Base-by-base conservation (phyloP, 2,797 vertebrate species). In the Labroides dimidiatus region DNA sequence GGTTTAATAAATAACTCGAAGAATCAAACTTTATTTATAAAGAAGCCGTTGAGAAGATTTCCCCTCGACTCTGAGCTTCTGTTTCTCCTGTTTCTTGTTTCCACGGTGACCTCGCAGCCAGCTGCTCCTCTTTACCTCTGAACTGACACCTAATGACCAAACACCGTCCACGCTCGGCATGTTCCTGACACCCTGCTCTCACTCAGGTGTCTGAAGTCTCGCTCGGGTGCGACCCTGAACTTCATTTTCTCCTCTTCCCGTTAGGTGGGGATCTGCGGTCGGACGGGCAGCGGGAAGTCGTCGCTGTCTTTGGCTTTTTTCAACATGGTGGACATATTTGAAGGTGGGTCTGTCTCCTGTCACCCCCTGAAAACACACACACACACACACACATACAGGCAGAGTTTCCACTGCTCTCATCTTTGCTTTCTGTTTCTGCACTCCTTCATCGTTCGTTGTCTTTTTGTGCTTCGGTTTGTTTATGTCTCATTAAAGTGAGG, bases 271-370 rank as follows among this genome's bases (percentile, higher is more conserved):
- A 99, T 99, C 89, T 99, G 98, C 11, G 98, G 98, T 1, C 96
- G 98, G 27, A 99, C 98, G 0, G 98, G 98, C 84, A 99, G 97
- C 0, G 98, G 98, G 56, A 99, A 99, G 83, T 99, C 98, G 0
- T 99, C 98, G 0, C 85, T 99, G 53, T 99, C 98, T 0, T 85
- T 99, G 93, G 97, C 98, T 0, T 98, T 99, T 85, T 99, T 99
- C 96, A 96, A 98, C 84, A 99, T 99, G 98, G 98, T 99, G 77
- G 98, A 99, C 51, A 96, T 99, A 70, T 99, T 97, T 82, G 97
- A 99, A 84, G 98, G 98, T 99, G 77, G 89, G 95, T 93, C 75
- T 49, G 64, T 33, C 16, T 64, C 24, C 23, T 44, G 52, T 73
- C 43, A 17, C 36, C 10, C 23, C 1, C 8, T n/a, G n/a, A 3